These are phyloP conservation scores for Dicranocentrus wangi DNA, from an alignment of 2,888 invertebrate species.

Conservation along the genomic window DNA sequence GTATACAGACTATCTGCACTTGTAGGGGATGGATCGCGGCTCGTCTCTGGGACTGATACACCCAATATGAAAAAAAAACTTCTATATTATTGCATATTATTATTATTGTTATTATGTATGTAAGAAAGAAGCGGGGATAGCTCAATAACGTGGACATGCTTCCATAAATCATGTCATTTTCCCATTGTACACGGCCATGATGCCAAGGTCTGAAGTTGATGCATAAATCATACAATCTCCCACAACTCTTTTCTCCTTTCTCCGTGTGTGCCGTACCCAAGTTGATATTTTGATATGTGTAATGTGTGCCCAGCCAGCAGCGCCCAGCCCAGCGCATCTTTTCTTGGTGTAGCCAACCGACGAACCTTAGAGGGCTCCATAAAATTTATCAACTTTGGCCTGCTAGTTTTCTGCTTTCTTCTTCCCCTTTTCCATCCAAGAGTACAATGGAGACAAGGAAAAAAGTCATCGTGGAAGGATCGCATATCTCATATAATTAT, in stretches of 20 bases:
- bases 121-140: constrained; percentile 62
- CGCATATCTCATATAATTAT: not conserved
- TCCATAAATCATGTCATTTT: constrained; percentile 73
- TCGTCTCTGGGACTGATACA: too few species aligned
- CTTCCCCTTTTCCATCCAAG: not conserved
- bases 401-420: constrained; percentile 3
- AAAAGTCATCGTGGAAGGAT: not conserved
- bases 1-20: too few species aligned
- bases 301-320: too few species aligned
- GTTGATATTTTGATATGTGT: too few species aligned
- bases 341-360: too few species aligned
- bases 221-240: constrained; percentile 73
- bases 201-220: constrained; percentile 69
- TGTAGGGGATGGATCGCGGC: too few species aligned
- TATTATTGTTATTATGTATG: constrained; percentile 45
- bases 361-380: too few species aligned
- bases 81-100: constrained; percentile 46
- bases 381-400: too few species aligned
- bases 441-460: not conserved
- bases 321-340: too few species aligned
- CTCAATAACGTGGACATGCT: constrained; percentile 73
- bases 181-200: constrained; percentile 71
- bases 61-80: too few species aligned
- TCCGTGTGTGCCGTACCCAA: too few species aligned
- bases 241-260: constrained; percentile 52